phyloP scores from a whole-genome alignment of 2,888 invertebrate genomes.

The Acanthosepion esculentum region DNA sequence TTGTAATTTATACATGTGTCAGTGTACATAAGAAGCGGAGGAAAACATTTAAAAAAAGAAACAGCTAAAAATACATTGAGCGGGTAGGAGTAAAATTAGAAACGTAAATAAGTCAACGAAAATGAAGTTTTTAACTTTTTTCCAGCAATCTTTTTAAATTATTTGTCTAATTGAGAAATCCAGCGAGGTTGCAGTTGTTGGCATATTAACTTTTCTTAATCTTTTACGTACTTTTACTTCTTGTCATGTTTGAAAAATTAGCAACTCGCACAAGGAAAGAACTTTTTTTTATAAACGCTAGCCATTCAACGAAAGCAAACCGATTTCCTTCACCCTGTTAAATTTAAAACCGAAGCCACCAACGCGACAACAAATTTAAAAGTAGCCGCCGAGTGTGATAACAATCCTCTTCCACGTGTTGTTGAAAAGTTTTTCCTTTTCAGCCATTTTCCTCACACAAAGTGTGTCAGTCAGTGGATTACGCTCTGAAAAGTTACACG shows the following conservation, averaged over 20 bases:
- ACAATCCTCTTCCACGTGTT: neutral
- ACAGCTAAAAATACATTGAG: too few relatives aligned
- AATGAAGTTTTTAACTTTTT: neutral
- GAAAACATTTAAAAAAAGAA: neutral
- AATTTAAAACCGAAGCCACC: neutral
- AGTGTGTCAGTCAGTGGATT: slow-evolving; percentile 18
- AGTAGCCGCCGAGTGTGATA: too few relatives aligned
- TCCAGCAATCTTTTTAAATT: neutral
- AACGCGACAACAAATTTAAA: neutral
- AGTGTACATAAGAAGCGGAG: neutral
- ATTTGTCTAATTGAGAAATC: neutral
- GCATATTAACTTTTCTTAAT: too few relatives aligned
- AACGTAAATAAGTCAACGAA: neutral
- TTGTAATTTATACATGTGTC: neutral
- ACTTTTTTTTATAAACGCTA: neutral
- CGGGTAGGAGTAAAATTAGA: too few relatives aligned
- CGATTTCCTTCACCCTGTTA: neutral
- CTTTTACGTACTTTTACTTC: too few relatives aligned
- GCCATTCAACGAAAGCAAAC: neutral
- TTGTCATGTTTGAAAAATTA: too few relatives aligned
- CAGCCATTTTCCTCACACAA: neutral
- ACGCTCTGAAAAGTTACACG: neutral
- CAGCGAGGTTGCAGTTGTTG: too few relatives aligned
- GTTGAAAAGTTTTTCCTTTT: neutral
- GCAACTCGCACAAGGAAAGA: neutral